Conservation (phyloP, 1,140 invertebrate genomes). For the Leptestheria dahalacensis region DNA sequence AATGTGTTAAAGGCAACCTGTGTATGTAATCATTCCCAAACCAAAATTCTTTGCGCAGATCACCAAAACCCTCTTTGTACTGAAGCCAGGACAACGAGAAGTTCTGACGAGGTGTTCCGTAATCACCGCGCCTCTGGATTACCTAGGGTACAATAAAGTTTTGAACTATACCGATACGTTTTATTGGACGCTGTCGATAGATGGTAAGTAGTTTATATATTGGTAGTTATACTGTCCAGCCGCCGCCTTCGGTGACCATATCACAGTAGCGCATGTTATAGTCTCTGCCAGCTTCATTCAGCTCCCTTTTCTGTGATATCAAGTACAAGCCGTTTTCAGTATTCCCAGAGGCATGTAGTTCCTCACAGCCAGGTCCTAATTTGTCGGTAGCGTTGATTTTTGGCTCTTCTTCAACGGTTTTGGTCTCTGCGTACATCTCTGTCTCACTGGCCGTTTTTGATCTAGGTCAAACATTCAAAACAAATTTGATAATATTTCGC, state of each 20-base stretch:
- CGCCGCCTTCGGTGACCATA: conserved; percentile 26
- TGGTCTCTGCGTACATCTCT: too few relatives aligned
- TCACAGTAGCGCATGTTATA: conserved; percentile 29
- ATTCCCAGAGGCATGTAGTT: conserved; percentile 10
- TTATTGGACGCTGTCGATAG: too few relatives aligned
- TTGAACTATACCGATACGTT: too few relatives aligned
- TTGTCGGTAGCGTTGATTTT: too few relatives aligned
- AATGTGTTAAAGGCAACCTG: conserved; percentile 21
- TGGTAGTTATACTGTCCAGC: conserved; percentile 37
- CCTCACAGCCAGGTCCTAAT: conserved; percentile 15
- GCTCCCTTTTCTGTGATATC: conserved; percentile 5
- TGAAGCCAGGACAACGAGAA: conserved; percentile 43
- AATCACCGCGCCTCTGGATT: conserved; percentile 25
- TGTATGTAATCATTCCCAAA: conserved; percentile 45
- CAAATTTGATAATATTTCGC: too few relatives aligned
- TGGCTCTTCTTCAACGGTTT: too few relatives aligned
- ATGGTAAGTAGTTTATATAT: too few relatives aligned
- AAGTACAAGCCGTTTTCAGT: conserved; percentile 8
- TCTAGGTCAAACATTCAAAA: too few relatives aligned
- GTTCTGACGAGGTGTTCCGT: conserved; percentile 25
- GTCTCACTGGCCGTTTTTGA: too few relatives aligned
- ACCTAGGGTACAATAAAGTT: conserved; percentile 21
- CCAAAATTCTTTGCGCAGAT: conserved; percentile 41
- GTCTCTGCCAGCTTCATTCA: conserved; percentile 17
- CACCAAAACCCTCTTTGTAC: conserved; percentile 43